Evolutionary conservation across 2,888 invertebrate species (phyloP).

Genomic region (Tetragonula carbonaria): DNA sequence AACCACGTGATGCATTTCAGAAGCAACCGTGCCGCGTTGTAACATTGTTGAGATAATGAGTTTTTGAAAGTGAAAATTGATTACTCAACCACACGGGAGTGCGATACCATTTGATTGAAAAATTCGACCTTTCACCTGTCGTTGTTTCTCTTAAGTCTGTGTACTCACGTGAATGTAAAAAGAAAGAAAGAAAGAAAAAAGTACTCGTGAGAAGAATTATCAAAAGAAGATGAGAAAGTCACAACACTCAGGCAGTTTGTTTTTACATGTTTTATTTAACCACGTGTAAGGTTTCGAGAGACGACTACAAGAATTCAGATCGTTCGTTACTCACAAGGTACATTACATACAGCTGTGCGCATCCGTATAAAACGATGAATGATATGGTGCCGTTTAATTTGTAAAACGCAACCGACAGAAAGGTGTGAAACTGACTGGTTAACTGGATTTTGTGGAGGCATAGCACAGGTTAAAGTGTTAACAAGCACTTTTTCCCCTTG

Average conservation of each 20-base stretch:
- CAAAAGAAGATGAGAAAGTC: not conserved
- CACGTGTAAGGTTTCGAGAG: slow-evolving; percentile 30
- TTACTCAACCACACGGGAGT: too few species aligned
- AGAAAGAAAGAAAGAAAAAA: too few species aligned
- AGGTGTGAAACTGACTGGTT: not conserved
- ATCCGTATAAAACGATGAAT: slow-evolving; percentile 24
- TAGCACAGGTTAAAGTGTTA: not conserved
- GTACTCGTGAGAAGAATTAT: not conserved
- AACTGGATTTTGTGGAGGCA: not conserved
- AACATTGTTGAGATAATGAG: too few species aligned
- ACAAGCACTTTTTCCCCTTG: not conserved
- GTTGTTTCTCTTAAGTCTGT: too few species aligned
- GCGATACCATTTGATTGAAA: too few species aligned
- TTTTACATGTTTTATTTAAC: slow-evolving; percentile 56
- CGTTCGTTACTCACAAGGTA: slow-evolving; percentile 40
- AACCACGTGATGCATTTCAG: too few species aligned
- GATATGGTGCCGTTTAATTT: not conserved
- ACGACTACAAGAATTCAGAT: slow-evolving; percentile 47
- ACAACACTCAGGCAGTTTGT: too few species aligned
- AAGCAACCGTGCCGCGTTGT: too few species aligned
- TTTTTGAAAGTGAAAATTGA: too few species aligned
- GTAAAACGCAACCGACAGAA: slow-evolving; percentile 3
- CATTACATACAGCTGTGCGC: slow-evolving; percentile 38
- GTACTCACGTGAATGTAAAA: not conserved
- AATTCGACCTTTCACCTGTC: too few species aligned